Conservation (phyloP, 2,888 invertebrate species). For the Eupithecia dodoneata region DNA sequence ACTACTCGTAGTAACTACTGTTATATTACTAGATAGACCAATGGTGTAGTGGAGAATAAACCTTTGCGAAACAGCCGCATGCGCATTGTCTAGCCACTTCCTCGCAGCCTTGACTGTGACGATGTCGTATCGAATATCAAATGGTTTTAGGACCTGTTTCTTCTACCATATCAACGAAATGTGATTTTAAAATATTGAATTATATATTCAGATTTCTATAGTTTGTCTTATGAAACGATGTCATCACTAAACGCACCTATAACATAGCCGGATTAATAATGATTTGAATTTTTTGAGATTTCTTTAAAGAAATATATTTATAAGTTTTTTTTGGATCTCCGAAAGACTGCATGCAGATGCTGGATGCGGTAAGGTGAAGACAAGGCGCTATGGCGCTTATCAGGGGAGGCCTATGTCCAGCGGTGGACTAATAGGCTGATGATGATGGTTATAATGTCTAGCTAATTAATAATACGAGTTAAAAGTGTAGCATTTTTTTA, state of each 20-base stretch:
- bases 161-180: background rate
- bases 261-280: too few relatives aligned
- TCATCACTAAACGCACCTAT: background rate
- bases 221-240: background rate
- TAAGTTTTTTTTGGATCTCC: too few relatives aligned
- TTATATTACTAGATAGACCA: background rate
- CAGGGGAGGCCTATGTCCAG: too few relatives aligned
- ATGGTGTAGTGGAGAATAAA: slow-evolving; percentile 14
- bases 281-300: too few relatives aligned
- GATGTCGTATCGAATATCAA: slow-evolving; percentile 41
- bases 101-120: slow-evolving; percentile 65
- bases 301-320: too few relatives aligned
- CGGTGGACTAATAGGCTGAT: too few relatives aligned
- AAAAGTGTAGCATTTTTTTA: background rate
- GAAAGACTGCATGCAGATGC: too few relatives aligned
- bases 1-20: too few relatives aligned
- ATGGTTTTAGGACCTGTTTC: slow-evolving; percentile 18
- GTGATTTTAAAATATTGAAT: background rate
- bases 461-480: too few relatives aligned
- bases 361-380: too few relatives aligned
- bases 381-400: too few relatives aligned
- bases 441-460: too few relatives aligned
- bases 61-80: slow-evolving; percentile 48
- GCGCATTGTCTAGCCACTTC: slow-evolving; percentile 69
- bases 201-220: background rate